A percentile compares a stretch with the other conserved stretches of the same genome.
These are phyloP conservation scores for Sepioteuthis lessoniana DNA, from an alignment of 2,888 invertebrate genomes.

Conservation along the genomic window DNA sequence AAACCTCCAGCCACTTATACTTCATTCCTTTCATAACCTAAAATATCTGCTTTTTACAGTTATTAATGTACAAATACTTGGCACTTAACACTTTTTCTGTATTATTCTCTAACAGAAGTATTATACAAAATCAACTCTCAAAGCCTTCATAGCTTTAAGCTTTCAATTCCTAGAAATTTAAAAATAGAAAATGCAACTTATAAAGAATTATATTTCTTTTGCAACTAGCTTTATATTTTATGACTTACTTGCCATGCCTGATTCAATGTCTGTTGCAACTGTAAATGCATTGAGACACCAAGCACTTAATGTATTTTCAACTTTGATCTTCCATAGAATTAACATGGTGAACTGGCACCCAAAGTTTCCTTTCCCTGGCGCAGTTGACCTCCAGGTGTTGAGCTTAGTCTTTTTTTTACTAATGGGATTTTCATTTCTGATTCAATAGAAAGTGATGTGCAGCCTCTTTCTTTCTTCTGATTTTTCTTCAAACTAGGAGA, in stretches of 20 bases:
- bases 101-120: neutral
- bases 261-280: neutral
- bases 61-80: neutral
- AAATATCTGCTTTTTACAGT: neutral
- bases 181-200: neutral
- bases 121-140: neutral
- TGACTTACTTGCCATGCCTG: neutral
- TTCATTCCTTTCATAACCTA: neutral
- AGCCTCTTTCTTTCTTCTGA: neutral
- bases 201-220: neutral
- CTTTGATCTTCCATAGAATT: constrained; percentile 20
- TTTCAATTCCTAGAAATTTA: neutral
- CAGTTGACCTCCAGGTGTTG: constrained; percentile 7
- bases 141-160: neutral
- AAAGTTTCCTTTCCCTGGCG: neutral
- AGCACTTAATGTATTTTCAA: constrained; percentile 8
- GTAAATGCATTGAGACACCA: neutral
- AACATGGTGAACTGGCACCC: neutral
- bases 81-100: neutral
- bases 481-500: neutral
- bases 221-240: neutral
- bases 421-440: neutral
- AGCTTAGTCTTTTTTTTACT: neutral
- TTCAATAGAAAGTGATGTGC: neutral
- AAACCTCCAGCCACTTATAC: neutral